Evolutionary conservation across 2,797 vertebrate species (phyloP), one percentile per base, ranked within the genome.

Genomic region (Trematomus bernacchii): DNA sequence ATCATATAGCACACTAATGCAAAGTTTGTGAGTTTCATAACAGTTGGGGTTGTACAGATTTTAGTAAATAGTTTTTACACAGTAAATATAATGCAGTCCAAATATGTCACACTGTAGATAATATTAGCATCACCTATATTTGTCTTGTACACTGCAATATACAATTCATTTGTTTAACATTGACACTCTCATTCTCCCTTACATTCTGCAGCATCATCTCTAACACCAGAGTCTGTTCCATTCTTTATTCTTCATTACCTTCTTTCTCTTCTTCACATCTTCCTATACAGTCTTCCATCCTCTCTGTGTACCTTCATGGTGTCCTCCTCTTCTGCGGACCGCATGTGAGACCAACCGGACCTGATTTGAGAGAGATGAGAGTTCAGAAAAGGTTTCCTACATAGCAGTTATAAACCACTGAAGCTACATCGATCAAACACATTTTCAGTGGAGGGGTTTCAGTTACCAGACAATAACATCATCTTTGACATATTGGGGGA

Each of bases 1-100:
- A 51, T 61, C 10, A 64, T 44, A 68, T 19, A 51, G 6, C 13
- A 80, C 66, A 72, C 37, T 10, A 66, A 53, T 70, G 30, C 63
- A 18, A 23, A 6, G 30, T 50, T 16, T 51, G 52, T 73, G 21
- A 71, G 57, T 77, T 85, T 90, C 79, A 87, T 71, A 82, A 79
- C 76, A 59, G 47, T 43, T 77, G 60, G 67, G 66, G 66, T 16
- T 54, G 27, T 60, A 57, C 14, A 66, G 10, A 66, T 62, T 57
- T 54, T 30, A 12, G 55, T 62, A 67, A 19, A 3, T 44, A 40
- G 12, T 54, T 15, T 73, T 52, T 21, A n/a, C 66, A 77, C 74
- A 10, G 6, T 73, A 23, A 18, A 23, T 60, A 53, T 62, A 58
- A 61, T 62, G 30, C 23, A 53, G 33, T 47, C 65, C n/a, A 47